Conservation (phyloP, 2,888 invertebrate genomes). For the Arge pagana region DNA sequence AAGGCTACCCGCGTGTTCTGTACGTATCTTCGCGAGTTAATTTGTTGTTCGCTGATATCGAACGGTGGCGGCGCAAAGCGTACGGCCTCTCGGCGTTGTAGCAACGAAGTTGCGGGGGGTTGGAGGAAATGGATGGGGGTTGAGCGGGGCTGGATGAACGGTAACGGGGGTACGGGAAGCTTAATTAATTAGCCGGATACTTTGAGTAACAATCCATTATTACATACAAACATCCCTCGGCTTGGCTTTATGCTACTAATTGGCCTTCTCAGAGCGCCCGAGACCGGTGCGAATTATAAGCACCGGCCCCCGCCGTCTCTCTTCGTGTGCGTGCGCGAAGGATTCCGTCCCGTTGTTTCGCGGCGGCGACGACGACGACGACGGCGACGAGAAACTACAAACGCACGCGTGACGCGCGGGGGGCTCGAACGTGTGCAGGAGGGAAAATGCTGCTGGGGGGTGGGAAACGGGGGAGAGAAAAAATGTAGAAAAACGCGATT, state of each 20-base stretch:
- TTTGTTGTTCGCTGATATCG: too few species aligned
- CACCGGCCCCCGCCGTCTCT: constrained; percentile 40
- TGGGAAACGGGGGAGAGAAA: neutral
- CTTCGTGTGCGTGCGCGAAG: too few species aligned
- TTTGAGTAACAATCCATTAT: constrained; percentile 59
- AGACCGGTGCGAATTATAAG: constrained; percentile 51
- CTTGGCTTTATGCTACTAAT: constrained; percentile 57
- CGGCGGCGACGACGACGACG: too few species aligned
- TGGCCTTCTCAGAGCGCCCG: constrained; percentile 54
- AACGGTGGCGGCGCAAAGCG: constrained; percentile 23
- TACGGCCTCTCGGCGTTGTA: constrained; percentile 8
- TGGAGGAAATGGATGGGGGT: constrained; percentile 27
- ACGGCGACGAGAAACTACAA: neutral
- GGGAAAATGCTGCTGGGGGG: neutral
- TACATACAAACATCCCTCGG: constrained; percentile 54
- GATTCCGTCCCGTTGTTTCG: too few species aligned
- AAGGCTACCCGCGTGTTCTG: too few species aligned
- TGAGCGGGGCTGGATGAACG: constrained; percentile 31
- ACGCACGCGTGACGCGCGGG: neutral
- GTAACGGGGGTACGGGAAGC: constrained; percentile 44
- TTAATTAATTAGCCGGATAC: constrained; percentile 59
- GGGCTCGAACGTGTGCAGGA: neutral
- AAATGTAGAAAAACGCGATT: constrained; percentile 8
- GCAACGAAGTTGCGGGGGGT: constrained; percentile 14
- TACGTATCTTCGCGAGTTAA: too few species aligned